Conservation (phyloP, 2,113 vertebrate species). For the Oxygymnocypris stewartii region DNA sequence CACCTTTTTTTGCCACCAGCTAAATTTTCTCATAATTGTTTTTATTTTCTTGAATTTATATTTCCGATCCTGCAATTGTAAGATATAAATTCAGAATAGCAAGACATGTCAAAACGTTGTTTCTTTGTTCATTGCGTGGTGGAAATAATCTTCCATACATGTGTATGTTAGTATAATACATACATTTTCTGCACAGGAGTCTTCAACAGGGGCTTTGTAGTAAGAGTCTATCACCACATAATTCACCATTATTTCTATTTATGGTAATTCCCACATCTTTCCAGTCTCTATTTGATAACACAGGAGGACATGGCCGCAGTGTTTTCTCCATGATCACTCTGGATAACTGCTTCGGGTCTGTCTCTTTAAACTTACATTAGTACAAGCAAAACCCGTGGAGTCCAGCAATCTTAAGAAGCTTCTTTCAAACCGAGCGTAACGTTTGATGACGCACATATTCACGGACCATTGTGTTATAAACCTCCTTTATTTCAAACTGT, state of each 20-base stretch:
- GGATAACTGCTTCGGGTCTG: neutral
- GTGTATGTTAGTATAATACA: no score
- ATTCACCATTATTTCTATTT: neutral
- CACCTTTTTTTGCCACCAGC: no score
- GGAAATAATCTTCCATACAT: no score
- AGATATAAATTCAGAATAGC: no score
- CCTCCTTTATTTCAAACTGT: neutral
- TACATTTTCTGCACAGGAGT: neutral
- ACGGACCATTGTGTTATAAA: constrained; percentile 11
- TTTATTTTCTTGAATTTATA: no score
- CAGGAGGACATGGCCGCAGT: neutral
- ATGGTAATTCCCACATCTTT: constrained; percentile 13
- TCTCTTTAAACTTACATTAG: neutral
- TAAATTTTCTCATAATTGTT: no score
- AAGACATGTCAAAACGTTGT: no score
- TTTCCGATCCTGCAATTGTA: no score
- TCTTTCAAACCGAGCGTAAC: neutral
- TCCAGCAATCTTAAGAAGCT: neutral
- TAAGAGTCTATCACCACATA: neutral
- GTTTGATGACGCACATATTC: constrained; percentile 9
- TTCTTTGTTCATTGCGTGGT: no score
- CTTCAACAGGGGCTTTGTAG: neutral
- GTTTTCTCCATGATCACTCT: constrained; percentile 7
- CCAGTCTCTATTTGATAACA: neutral
- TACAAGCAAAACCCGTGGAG: neutral